Base-by-base conservation (phyloP, 2,888 invertebrate genomes). In the Lymantria monacha region DNA sequence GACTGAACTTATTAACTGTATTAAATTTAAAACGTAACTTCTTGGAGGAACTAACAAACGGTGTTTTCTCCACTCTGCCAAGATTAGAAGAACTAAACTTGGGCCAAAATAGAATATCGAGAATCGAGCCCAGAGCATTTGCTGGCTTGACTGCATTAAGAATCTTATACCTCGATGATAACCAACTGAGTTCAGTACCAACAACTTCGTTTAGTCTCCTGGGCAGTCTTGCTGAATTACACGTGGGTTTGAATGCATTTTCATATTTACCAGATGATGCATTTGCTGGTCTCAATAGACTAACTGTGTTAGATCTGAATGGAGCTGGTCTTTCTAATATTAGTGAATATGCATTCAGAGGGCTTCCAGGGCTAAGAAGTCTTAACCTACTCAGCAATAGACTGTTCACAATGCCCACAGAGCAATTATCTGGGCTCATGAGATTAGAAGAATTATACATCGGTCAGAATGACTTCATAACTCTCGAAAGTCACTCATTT, bases 11-110 rank as follows among this genome's bases (percentile, higher is more conserved):
- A 7, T 85, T 97, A 53, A 96, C 95, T 5, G 96, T 97, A 40
- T 90, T 97, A 46, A 97, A 96, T 83, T 84, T 97, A 49, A 92
- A 96, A 48, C 95, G 95, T 65, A 97, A 97, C 83, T 95, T 96
- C 68, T 83, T 97, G 47, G 96, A 96, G 75, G 95, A 95, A 72
- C 88, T 97, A 37, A 94, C 94, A 10, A 94, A 93, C 63, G 94
- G 95, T 37, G 92, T 96, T 11, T 97, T 97, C 79, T 90, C 94
- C 0, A 94, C 95, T 38, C 86, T 97, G 63, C 93, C 94, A 0
- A 95, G 95, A 79, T 91, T 97, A 63, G 96, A 96, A 76, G 97
- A 97, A 82, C 91, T 97, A 46, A 97, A 97, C 86, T 90, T 97
- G 55, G 97, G 97, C 12, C 95, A 96, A 81, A 97, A 97, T 80